These are phyloP conservation scores for Thymallus thymallus DNA, from an alignment of 2,113 vertebrate species.

Conservation along the genomic window DNA sequence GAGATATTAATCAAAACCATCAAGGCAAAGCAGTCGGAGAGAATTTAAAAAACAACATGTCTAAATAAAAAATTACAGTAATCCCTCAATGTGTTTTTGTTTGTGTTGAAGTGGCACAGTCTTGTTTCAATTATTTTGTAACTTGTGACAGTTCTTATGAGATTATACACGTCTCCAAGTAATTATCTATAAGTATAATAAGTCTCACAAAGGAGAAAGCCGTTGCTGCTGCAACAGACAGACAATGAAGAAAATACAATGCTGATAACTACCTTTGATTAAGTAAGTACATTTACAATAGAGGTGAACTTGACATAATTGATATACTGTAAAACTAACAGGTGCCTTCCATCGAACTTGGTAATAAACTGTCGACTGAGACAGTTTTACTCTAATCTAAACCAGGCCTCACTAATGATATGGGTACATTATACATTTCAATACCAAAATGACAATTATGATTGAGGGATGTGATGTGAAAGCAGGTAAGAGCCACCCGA, in stretches of 20 bases:
- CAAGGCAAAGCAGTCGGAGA: conserved; percentile 91
- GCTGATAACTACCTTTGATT: background rate
- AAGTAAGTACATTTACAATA: background rate
- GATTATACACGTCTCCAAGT: conserved; percentile 12
- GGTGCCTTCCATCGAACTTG: background rate
- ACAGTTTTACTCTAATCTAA: background rate
- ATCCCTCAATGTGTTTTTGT: conserved; percentile 89
- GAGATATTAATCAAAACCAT: conserved; percentile 98
- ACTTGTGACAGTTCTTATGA: conserved; percentile 28
- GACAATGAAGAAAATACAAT: background rate
- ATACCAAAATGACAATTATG: background rate
- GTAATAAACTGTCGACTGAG: background rate
- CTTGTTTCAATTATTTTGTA: conserved; percentile 40
- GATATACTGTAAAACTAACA: background rate
- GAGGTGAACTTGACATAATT: background rate
- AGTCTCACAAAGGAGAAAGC: background rate
- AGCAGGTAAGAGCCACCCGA: conserved; percentile 24
- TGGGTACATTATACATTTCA: background rate
- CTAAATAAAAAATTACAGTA: conserved; percentile 92
- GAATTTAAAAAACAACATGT: conserved; percentile 93
- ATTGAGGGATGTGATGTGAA: conserved; percentile 28
- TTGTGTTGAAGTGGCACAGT: conserved; percentile 31
- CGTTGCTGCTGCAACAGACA: background rate
- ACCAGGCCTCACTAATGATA: background rate
- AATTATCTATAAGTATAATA: conserved; percentile 14